Base-by-base conservation (phyloP, 2,888 invertebrate species). In the Amphipyra berbera region DNA sequence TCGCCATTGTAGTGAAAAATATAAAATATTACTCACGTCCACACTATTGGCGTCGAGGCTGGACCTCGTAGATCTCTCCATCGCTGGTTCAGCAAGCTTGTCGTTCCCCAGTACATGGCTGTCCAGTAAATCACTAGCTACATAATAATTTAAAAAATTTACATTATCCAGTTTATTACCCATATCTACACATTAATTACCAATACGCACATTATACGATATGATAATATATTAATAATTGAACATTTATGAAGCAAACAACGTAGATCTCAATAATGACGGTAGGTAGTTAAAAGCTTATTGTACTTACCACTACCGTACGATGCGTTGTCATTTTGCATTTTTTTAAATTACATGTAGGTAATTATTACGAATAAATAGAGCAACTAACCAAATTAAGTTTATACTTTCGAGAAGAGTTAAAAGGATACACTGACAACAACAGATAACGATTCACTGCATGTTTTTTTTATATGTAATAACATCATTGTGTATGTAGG, bases 51-150 rank as follows among this genome's bases (percentile, higher is more conserved):
- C 93, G 72, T 90, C 94, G 62, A 94, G 86, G 73, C 93, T 94
- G 70, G 94, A 92, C 78, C 92, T 88, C 69, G 89, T 84, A 68
- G 94, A 95, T 83, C 89, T 86, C 83, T 92, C 93, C 94, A 94
- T 94, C 57, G 89, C 81, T 62, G 90, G 89, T 73, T 83, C 89
- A 69, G 76, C 82, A 72, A 88, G 84, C 86, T 93, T 93, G 84
- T 93, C 91, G 84, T 90, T 89, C 56, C 88, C 90, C 88, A 93
- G 88, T 76, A 90, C 94, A 94, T 95, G 93, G 91, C 91, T 92
- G 84, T 93, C 95, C 91, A 95, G 88, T 81, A 94, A 88, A 88
- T 94, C 95, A 88, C 92, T 94, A 73, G 92, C 95, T 95, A 88
- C 87, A 88, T 82, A 90, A 85, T 88, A 90, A 85, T 89, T 89